Base-by-base conservation (phyloP, 2,113 vertebrate species). In the Argyrosomus japonicus region DNA sequence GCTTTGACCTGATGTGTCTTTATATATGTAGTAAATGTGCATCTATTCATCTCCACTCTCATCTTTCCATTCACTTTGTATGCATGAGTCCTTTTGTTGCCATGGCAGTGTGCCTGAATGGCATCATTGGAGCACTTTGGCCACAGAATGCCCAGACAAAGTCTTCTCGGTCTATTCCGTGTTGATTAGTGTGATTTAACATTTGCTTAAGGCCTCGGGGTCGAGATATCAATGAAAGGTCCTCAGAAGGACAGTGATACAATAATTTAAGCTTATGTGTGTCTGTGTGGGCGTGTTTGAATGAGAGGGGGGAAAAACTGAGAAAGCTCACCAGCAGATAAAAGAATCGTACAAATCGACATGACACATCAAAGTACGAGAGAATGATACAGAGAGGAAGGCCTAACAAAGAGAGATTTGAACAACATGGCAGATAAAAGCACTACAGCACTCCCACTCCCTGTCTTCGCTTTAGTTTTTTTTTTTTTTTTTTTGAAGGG, bases 401-500 rank as follows among this genome's bases (percentile, higher is more conserved):
- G 7, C 36, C 36, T 45, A 79, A 83, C 43, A 12, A 58, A 77
- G 56, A 63, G 51, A 73, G 57, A 57, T 61, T 78, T 81, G 19
- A 64, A 63, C 69, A 79, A 70, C 50, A 25, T 29, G 87, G 81
- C 72, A 68, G 69, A 88, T 78, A 69, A 80, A 86, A 88, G 83
- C 40, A 40, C 14, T 51, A 60, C 29, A 56, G 29, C 17, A 47
- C 68, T 62, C 74, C 82, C 58, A 68, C 77, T 54, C 53, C 60
- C 74, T 19, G 60, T 77, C 74, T 60, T 62, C 43, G 25, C 11
- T 51, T 68, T 10, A 48, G 73, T 81, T 72, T 0, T 11, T 13
- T 25, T 1, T 18, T 13, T 67, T 25, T 23, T 75, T 77, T 61
- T 76, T 74, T 62, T 63, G 11, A 60, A 67, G 14, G 18, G 29